phyloP scores from a whole-genome alignment of 2,113 vertebrate species.

The Oceanodroma tethys region DNA sequence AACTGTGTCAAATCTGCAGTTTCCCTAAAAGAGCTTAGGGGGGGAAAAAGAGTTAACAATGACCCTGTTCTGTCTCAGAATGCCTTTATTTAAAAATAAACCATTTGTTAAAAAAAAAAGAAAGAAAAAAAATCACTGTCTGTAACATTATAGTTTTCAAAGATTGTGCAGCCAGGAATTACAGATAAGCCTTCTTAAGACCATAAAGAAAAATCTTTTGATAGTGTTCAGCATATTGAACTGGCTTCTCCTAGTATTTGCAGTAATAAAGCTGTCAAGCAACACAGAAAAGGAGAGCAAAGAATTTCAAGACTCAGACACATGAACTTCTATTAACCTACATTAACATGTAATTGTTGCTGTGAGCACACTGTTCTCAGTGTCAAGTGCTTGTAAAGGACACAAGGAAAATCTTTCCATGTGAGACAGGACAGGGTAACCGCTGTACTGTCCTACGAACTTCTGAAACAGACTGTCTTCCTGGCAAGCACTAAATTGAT shows the following conservation, averaged over 20 bases:
- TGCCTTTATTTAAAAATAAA: slow-evolving; percentile 32
- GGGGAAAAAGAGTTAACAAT: not conserved
- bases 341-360: slow-evolving; percentile 6
- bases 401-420: not conserved
- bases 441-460: not conserved
- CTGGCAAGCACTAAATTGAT: not conserved
- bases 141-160: slow-evolving; percentile 32
- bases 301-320: slow-evolving; percentile 11
- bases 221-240: not conserved
- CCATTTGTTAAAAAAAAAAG: not conserved
- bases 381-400: slow-evolving; percentile 12
- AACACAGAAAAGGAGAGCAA: not conserved
- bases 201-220: slow-evolving; percentile 29
- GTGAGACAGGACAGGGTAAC: not conserved
- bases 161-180: slow-evolving; percentile 35
- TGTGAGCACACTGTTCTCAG: not conserved
- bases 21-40: not conserved
- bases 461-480: not conserved
- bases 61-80: not conserved
- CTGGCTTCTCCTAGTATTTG: not conserved
- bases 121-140: not conserved
- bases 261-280: slow-evolving; percentile 54
- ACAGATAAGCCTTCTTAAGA: slow-evolving; percentile 47
- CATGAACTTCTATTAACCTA: slow-evolving; percentile 43
- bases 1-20: not conserved